Evolutionary conservation across 2,113 vertebrate genomes (phyloP), one percentile per base, ranked within the genome.

Genomic region (Phainopepla nitens): DNA sequence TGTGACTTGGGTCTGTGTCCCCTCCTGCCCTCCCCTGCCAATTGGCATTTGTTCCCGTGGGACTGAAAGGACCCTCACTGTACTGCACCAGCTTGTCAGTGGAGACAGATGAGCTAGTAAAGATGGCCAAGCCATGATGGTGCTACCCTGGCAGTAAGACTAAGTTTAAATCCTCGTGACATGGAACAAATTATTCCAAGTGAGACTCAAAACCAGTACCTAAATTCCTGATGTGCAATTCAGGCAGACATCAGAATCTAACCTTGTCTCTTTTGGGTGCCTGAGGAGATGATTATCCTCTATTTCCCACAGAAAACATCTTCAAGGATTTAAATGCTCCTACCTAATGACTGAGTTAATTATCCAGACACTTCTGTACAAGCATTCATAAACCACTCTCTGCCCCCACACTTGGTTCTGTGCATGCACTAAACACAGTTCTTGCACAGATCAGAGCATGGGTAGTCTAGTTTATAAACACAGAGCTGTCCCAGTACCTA

Each of bases 241-340:
- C 29, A 77, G 68, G 64, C 54, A 77, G 71, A 94, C 66, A 57
- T 49, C 29, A 54, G 68, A 71, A 72, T 49, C 54, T 36, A 94
- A 57, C 45, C 12, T 11, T 7, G 42, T 65, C 54, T 90, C 60
- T 88, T 82, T 35, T 29, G 29, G 7, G 19, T 51, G 69, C 69
- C 68, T 16, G 49, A 73, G 77, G 72, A 94, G 73, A 85, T 41
- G 10, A 87, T 58, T 70, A 54, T 56, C 23, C 58, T 70, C 13
- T 20, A 42, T 62, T 94, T 94, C 60, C 76, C 84, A 82, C 15
- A 78, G 69, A 81, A 91, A 73, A 84, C 6, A 10, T 42, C 33
- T 87, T 77, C 24, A 73, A 62, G 81, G 50, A 66, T 83, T 73
- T 61, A 90, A 86, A 81, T 54, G 47, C 24, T 92, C 27, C 66